Base-by-base conservation (phyloP, 2,888 invertebrate species). In the Achlya flavicornis region DNA sequence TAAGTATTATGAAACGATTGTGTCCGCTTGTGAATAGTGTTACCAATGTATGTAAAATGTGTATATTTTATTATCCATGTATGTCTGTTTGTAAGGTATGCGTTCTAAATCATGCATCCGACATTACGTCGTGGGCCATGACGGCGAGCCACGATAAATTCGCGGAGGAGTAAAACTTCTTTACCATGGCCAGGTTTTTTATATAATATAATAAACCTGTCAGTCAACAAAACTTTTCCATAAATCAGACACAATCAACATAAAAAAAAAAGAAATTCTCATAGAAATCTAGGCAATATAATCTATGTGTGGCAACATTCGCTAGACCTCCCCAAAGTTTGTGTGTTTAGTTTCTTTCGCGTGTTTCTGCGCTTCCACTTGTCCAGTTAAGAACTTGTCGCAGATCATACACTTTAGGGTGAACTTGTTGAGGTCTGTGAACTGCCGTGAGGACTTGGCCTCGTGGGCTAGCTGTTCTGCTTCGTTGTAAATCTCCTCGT, bases 391-490 rank as follows among this genome's bases (percentile, higher is more conserved):
- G 74, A 95, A 91, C 41, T 95, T 92, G 76, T 97, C 95, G 83
- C 99, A 99, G n/a, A 96, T 94, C 81, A 96, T 91, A 87, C 99
- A 99, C 72, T 96, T 96, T 14, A 99, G 89, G 0, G 96, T 96
- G 79, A 98, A 98, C 80, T 97, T 97, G 81, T 97, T 95, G 6
- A 98, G 95, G 90, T 99, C 98, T 0, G 98, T 99, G 86, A 96
- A 99, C 88, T 98, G 98, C 68, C 97, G 94, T 69, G 97, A 97
- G 0, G 97, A 96, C 85, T 98, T 97, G 0, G 98, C 98, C 91
- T 98, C 98, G 63, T 95, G 94, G 0, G 98, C 98, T 61, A 99
- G 84, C 78, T 97, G 97, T 75, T 97, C 95, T 0, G 98, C 99
- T 88, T 98, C 97, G 63, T 94, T 92, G 69, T 97, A 95, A 19